Evolutionary conservation across 2,888 invertebrate species (phyloP).

Genomic region (Oeneis ivallda): DNA sequence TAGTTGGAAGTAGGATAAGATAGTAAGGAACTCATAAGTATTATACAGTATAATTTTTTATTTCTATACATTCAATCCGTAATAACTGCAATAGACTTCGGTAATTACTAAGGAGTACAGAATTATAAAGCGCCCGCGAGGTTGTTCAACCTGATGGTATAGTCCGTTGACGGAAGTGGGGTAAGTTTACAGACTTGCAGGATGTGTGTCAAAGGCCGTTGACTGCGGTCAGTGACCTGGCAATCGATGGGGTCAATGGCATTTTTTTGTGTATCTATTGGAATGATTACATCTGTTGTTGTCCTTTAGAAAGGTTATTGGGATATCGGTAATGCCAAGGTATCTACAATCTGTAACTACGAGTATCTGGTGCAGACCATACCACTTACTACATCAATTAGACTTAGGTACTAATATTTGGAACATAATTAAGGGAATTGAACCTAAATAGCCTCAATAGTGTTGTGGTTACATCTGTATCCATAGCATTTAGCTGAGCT

Average conservation of each 20-base stretch:
- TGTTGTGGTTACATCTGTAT: too few relatives aligned
- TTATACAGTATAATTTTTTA: too few relatives aligned
- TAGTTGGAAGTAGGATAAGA: too few relatives aligned
- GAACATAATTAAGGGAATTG: too few relatives aligned
- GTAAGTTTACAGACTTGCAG: conserved; percentile 58
- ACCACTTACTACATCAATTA: too few relatives aligned
- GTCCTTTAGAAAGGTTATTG: conserved; percentile 29
- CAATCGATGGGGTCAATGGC: conserved; percentile 26
- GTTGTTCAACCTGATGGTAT: conserved; percentile 53
- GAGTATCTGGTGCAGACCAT: too few relatives aligned
- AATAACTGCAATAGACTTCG: not conserved
- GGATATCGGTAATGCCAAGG: conserved; percentile 16
- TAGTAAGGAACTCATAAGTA: too few relatives aligned
- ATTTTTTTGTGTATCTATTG: conserved; percentile 23
- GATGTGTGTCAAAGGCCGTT: conserved; percentile 64
- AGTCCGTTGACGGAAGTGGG: conserved; percentile 52
- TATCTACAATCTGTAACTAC: not conserved
- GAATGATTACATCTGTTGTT: conserved; percentile 16
- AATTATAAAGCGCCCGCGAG: conserved; percentile 41
- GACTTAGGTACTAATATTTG: too few relatives aligned
- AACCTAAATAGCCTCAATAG: too few relatives aligned
- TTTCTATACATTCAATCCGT: not conserved
- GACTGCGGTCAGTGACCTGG: conserved; percentile 46
- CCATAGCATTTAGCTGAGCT: too few relatives aligned
- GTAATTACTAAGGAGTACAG: conserved; percentile 1